A percentile compares a stretch with the other conserved stretches of the same genome.
phyloP scores from a whole-genome alignment of 2,888 invertebrate genomes.

The Drosophila neonasuta region DNA sequence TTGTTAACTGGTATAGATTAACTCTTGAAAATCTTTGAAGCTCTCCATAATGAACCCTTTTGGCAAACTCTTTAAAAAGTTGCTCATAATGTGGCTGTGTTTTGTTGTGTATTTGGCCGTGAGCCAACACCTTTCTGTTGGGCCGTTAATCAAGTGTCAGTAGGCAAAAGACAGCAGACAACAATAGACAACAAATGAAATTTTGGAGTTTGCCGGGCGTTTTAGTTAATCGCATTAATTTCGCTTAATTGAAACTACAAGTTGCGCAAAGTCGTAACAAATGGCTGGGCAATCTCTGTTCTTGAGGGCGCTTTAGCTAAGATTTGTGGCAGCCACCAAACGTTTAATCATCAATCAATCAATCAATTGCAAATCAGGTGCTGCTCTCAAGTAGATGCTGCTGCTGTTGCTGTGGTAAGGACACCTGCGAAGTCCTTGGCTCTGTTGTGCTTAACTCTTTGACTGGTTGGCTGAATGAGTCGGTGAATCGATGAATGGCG shows the following conservation, averaged over 20 bases:
- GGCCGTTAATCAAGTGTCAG: conserved; percentile 36
- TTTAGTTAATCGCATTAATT: conserved; percentile 66
- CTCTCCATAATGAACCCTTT: not conserved
- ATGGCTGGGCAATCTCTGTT: conserved; percentile 24
- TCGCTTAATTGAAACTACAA: conserved; percentile 60
- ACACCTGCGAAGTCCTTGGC: conserved; percentile 27
- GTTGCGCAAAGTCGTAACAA: conserved; percentile 27
- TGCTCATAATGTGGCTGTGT: conserved; percentile 12
- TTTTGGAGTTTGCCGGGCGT: conserved; percentile 14
- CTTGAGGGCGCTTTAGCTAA: conserved; percentile 22
- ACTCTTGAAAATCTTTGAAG: not conserved
- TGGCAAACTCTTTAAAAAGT: not conserved
- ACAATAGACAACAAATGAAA: conserved; percentile 16
- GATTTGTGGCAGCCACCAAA: conserved; percentile 53
- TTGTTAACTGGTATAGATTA: not conserved
- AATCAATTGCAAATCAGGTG: conserved; percentile 62
- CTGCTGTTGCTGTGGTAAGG: conserved; percentile 18
- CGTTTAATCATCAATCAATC: conserved; percentile 58
- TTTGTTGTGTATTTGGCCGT: conserved; percentile 25
- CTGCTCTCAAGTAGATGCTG: not conserved
- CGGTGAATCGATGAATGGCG: not conserved
- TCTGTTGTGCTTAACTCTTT: conserved; percentile 15
- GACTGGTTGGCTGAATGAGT: not conserved
- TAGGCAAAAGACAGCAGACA: not conserved
- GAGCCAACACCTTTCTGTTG: conserved; percentile 21